Conservation (phyloP, 2,888 invertebrate genomes). For the Xestia c-nigrum region DNA sequence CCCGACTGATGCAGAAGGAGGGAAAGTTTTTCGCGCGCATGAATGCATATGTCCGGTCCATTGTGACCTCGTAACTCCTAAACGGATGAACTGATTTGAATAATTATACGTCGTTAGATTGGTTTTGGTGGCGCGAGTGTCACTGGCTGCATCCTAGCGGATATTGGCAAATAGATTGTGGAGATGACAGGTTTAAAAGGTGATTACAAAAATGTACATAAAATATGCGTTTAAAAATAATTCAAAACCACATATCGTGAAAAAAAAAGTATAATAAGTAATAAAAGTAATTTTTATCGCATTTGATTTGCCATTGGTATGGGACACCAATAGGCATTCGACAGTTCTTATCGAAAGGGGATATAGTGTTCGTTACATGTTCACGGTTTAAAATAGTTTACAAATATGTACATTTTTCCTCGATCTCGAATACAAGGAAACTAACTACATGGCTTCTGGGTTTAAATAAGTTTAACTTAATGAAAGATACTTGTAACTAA, state of each 20-base stretch:
- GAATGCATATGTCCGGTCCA: neutral
- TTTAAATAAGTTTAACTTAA: conserved; percentile 20
- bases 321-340: conserved; percentile 4
- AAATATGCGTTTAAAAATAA: neutral
- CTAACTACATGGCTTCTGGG: neutral
- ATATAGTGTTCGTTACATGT: neutral
- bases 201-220: neutral
- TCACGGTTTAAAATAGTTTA: conserved; percentile 19
- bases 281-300: neutral
- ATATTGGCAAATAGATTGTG: neutral
- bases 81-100: neutral
- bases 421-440: conserved; percentile 47
- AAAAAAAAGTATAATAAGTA: neutral
- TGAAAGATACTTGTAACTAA: conserved; percentile 44
- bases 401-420: conserved; percentile 45
- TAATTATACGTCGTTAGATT: neutral
- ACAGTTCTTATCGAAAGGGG: conserved; percentile 14
- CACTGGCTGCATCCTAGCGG: no score
- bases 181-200: neutral
- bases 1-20: neutral
- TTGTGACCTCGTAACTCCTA: neutral
- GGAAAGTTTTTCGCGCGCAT: neutral
- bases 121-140: no score
- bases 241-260: neutral
- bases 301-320: neutral